These are phyloP conservation scores for Lomographa bimaculata DNA, from an alignment of 2,888 invertebrate species.

Conservation along the genomic window DNA sequence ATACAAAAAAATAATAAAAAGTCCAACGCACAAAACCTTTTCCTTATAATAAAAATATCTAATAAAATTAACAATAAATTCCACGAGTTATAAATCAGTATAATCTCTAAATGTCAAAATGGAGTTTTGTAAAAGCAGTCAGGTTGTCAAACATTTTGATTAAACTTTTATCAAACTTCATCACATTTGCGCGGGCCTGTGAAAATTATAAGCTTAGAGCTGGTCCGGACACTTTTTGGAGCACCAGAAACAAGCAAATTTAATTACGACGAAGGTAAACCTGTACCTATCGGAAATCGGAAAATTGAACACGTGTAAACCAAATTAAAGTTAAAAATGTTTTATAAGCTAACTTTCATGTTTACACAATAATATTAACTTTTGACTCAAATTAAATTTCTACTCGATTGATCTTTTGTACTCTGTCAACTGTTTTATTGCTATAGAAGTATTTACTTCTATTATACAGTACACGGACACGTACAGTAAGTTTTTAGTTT, in stretches of 20 bases:
- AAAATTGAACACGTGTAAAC: slow-evolving; percentile 16
- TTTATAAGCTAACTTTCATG: too few species aligned
- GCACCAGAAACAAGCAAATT: slow-evolving; percentile 55
- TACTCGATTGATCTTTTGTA: too few species aligned
- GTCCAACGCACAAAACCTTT: slow-evolving; percentile 15
- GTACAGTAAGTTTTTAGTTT: too few species aligned
- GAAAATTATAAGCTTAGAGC: slow-evolving; percentile 52
- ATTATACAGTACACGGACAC: too few species aligned
- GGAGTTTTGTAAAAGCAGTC: slow-evolving; percentile 34
- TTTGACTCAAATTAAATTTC: too few species aligned
- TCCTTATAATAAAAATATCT: slow-evolving; percentile 23
- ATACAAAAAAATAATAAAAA: too few species aligned
- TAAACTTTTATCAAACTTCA: slow-evolving; percentile 59
- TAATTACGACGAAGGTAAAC: slow-evolving; percentile 49
- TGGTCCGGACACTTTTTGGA: slow-evolving; percentile 41
- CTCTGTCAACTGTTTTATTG: too few species aligned
- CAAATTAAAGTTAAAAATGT: slow-evolving; percentile 1
- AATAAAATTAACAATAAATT: too few species aligned
- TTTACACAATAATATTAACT: too few species aligned
- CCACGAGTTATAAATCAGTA: slow-evolving; percentile 31
- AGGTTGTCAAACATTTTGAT: slow-evolving; percentile 52
- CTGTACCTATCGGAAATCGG: too few species aligned
- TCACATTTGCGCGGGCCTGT: slow-evolving; percentile 46
- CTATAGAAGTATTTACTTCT: too few species aligned
- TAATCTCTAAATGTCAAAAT: slow-evolving; percentile 33